Conservation (phyloP, 2,113 vertebrate genomes). For the Agapornis roseicollis region DNA sequence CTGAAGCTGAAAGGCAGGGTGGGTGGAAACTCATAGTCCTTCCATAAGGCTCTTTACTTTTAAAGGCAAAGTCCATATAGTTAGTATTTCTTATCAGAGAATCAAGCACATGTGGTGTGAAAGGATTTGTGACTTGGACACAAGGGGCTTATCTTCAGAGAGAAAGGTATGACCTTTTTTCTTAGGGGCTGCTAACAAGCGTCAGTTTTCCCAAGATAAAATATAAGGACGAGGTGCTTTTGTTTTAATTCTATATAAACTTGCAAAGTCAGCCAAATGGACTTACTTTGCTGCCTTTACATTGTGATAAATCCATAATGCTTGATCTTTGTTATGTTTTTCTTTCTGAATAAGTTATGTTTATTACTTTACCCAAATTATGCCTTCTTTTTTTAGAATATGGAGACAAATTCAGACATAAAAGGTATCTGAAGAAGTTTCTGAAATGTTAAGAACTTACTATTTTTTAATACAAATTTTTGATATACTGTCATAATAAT, state of each 20-base stretch:
- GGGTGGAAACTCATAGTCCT: background rate
- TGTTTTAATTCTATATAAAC: background rate
- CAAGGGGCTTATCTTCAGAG: background rate
- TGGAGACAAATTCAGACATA: background rate
- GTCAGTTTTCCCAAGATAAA: background rate
- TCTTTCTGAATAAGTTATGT: background rate
- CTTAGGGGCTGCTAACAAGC: background rate
- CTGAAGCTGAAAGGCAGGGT: background rate
- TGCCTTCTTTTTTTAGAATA: background rate
- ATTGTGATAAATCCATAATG: background rate
- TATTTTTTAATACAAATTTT: background rate
- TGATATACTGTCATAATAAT: background rate
- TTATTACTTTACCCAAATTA: background rate
- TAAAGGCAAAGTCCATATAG: constrained; percentile 49
- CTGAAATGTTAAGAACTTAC: background rate
- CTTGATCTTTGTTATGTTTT: background rate
- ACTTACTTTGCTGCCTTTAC: background rate
- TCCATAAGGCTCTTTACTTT: constrained; percentile 18
- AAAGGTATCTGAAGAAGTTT: background rate
- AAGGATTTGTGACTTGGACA: background rate
- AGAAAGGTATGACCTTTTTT: background rate
- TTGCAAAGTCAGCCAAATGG: background rate
- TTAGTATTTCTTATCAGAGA: constrained; percentile 12
- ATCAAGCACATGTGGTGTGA: background rate
- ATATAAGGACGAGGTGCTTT: background rate